Evolutionary conservation across 1,140 invertebrate genomes (phyloP).

Genomic region (Drosophila fuyamai): DNA sequence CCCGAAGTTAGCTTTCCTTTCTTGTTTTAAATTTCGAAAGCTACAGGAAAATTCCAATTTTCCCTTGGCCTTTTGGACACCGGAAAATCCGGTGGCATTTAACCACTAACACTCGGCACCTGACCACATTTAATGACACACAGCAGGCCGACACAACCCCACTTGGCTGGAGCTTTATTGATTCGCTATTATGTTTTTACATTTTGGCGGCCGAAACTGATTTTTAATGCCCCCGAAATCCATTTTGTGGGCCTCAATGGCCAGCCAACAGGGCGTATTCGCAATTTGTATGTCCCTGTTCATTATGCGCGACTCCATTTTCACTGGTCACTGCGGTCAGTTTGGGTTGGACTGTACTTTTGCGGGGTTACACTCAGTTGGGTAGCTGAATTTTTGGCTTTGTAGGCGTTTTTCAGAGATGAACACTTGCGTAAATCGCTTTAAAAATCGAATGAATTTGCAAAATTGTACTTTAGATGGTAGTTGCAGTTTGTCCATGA

Average conservation of each 20-base stretch:
- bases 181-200: slow-evolving; percentile 58
- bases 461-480: no score
- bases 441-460: no score
- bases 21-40: not conserved
- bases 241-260: slow-evolving; percentile 36
- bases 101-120: slow-evolving; percentile 8
- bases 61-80: not conserved
- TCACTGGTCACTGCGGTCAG: slow-evolving; percentile 22
- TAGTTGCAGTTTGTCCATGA: no score
- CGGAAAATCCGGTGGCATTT: not conserved
- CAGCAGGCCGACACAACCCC: slow-evolving; percentile 14
- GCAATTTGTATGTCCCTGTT: slow-evolving; percentile 50
- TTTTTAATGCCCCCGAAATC: slow-evolving; percentile 68
- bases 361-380: not conserved
- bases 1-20: no score
- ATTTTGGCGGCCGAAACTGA: slow-evolving; percentile 55
- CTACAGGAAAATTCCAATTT: not conserved
- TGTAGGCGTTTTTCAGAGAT: not conserved
- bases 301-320: slow-evolving; percentile 48
- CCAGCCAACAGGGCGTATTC: slow-evolving; percentile 44
- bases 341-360: not conserved
- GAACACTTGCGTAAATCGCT: no score
- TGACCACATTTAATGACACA: slow-evolving; percentile 27
- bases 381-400: not conserved
- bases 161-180: slow-evolving; percentile 56